phyloP scores from a whole-genome alignment of 2,113 vertebrate species.

The Tenebrosternarchus preto region DNA sequence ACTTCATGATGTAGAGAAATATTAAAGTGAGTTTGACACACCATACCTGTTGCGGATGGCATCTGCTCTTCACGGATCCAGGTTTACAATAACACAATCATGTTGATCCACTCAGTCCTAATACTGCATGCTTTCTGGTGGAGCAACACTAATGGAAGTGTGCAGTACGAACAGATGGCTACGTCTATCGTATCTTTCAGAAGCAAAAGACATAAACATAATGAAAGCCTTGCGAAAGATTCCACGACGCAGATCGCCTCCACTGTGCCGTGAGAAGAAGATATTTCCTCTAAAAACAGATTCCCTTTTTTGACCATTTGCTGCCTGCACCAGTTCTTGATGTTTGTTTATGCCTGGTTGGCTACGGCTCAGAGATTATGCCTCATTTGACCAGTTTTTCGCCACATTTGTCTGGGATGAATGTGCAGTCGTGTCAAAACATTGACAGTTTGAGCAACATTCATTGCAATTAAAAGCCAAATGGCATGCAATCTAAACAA shows the following conservation, averaged over 20 bases:
- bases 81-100: conserved; percentile 61
- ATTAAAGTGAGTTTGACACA: conserved; percentile 59
- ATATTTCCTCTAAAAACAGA: conserved; percentile 21
- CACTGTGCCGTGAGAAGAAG: conserved; percentile 47
- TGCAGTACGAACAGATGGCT: conserved; percentile 59
- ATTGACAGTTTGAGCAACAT: conserved; percentile 56
- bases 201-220: conserved; percentile 67
- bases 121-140: conserved; percentile 55
- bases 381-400: conserved; percentile 48
- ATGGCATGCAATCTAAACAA: conserved; percentile 56
- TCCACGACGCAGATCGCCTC: conserved; percentile 54
- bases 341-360: conserved; percentile 52
- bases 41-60: conserved; percentile 44
- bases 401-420: conserved; percentile 43
- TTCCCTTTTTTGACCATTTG: conserved; percentile 1
- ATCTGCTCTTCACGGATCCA: conserved; percentile 58
- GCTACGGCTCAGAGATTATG: conserved; percentile 33
- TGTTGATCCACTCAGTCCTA: conserved; percentile 54
- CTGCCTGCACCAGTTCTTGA: conserved; percentile 39
- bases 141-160: conserved; percentile 67
- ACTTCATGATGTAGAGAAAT: conserved; percentile 45
- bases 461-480: conserved; percentile 58
- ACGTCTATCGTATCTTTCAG: conserved; percentile 72
- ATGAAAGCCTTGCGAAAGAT: conserved; percentile 63
- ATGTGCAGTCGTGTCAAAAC: conserved; percentile 47